These are phyloP conservation scores for Theonella swinhoei DNA, from an alignment of 37 sponge, comb jelly and placozoan species.

Conservation along the genomic window DNA sequence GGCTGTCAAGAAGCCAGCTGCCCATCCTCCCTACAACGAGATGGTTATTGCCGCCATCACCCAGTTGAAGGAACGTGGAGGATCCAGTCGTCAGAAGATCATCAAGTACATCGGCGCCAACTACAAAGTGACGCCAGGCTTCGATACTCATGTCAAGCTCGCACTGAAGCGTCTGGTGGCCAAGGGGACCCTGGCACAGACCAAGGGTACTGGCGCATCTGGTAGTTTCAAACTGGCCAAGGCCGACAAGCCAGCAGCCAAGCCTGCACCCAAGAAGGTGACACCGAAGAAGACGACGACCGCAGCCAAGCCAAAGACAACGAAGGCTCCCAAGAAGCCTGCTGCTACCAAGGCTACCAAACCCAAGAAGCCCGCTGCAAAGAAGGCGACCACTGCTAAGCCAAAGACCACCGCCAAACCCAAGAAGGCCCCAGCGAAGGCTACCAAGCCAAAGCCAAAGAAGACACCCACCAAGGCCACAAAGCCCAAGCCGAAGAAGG, in stretches of 20 bases:
- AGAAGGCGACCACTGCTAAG: slow-evolving; percentile 48
- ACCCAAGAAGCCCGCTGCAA: slow-evolving; percentile 25
- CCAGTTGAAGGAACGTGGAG: slow-evolving; percentile 71
- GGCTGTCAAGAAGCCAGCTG: slow-evolving; percentile 57
- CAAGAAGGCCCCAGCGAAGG: neutral
- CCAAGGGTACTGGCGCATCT: slow-evolving; percentile 85
- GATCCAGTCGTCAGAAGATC: slow-evolving; percentile 86
- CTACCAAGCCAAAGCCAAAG: neutral
- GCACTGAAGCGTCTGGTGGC: slow-evolving; percentile 70
- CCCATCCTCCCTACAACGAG: slow-evolving; percentile 87
- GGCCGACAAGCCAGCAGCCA: slow-evolving; percentile 29
- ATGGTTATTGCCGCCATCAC: slow-evolving; percentile 82
- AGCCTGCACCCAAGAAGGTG: slow-evolving; percentile 19
- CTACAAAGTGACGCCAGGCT: slow-evolving; percentile 73
- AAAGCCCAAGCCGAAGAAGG: slow-evolving; percentile 9
- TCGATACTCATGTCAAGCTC: slow-evolving; percentile 70
- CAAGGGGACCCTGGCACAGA: slow-evolving; percentile 65
- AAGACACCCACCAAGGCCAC: slow-evolving; percentile 8
- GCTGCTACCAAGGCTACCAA: slow-evolving; percentile 26
- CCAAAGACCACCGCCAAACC: slow-evolving; percentile 39
- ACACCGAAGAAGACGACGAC: slow-evolving; percentile 27
- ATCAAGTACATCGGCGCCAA: slow-evolving; percentile 87
- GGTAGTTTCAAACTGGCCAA: slow-evolving; percentile 84
- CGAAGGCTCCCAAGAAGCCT: slow-evolving; percentile 36
- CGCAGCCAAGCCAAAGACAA: slow-evolving; percentile 23